Conservation (phyloP, 2,888 invertebrate genomes). For the Polymixis lichenea region DNA sequence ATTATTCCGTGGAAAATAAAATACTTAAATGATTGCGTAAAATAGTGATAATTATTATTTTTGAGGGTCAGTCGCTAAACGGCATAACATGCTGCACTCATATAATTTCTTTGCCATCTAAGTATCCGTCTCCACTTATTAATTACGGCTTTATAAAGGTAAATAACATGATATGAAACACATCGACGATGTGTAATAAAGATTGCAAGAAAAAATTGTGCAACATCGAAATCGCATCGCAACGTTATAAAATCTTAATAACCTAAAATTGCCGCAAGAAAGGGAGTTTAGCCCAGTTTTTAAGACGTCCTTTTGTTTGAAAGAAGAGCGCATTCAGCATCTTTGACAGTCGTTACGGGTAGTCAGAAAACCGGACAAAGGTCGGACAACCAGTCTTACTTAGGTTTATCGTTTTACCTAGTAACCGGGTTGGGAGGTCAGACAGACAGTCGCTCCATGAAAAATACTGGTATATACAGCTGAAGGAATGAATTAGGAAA, state of each 20-base stretch:
- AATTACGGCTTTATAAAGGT: background rate
- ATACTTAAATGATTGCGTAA: background rate
- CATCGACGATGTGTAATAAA: background rate
- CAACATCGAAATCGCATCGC: background rate
- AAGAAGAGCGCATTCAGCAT: conserved; percentile 13
- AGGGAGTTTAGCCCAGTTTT: background rate
- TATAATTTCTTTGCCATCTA: background rate
- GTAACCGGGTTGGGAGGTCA: background rate
- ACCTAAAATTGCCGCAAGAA: no score
- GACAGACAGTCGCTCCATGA: background rate
- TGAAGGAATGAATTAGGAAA: background rate
- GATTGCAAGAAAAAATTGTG: background rate
- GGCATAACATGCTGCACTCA: background rate
- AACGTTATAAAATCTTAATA: conserved; percentile 2
- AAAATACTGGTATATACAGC: background rate
- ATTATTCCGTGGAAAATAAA: no score
- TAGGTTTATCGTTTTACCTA: background rate
- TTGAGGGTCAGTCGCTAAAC: background rate
- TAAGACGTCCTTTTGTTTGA: conserved; percentile 17
- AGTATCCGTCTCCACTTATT: background rate
- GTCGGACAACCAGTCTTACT: background rate
- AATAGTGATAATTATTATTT: background rate
- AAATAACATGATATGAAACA: background rate
- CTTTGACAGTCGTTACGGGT: background rate
- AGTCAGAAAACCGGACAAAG: background rate